These are phyloP conservation scores for Monodelphis domestica DNA, from an alignment of 2,797 vertebrate species.

Conservation along the genomic window DNA sequence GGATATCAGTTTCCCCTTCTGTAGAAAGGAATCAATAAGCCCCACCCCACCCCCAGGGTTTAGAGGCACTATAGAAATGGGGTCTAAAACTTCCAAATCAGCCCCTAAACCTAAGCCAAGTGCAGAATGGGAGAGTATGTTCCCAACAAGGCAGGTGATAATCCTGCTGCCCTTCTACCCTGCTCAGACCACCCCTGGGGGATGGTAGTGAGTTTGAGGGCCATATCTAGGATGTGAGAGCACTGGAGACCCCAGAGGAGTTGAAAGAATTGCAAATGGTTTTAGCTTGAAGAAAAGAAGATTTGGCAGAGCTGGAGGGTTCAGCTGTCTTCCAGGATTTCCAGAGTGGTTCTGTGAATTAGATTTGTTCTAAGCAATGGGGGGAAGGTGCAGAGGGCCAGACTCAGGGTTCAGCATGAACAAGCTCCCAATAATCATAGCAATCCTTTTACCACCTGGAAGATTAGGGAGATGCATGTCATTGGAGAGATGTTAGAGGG, in stretches of 20 bases:
- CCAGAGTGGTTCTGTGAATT: background rate
- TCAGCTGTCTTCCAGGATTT: background rate
- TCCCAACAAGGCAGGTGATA: background rate
- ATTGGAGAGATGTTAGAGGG: background rate
- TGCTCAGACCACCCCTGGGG: background rate
- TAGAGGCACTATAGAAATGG: background rate
- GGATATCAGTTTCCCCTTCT: background rate
- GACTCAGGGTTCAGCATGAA: background rate
- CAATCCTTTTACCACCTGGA: background rate
- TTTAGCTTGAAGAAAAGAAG: background rate
- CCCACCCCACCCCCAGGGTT: background rate
- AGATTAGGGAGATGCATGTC: background rate
- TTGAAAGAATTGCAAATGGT: background rate
- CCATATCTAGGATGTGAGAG: background rate
- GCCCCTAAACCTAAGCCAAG: background rate
- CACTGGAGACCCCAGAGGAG: background rate
- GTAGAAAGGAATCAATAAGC: background rate
- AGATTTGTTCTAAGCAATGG: background rate
- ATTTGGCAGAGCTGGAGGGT: background rate
- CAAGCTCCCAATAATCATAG: background rate
- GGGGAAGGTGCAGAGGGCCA: background rate
- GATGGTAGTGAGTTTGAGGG: background rate
- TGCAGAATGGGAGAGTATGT: background rate
- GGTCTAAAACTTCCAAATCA: background rate
- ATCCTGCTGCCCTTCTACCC: background rate